These are phyloP conservation scores for Axis porcinus DNA, from an alignment of 2,113 vertebrate genomes.

Conservation along the genomic window DNA sequence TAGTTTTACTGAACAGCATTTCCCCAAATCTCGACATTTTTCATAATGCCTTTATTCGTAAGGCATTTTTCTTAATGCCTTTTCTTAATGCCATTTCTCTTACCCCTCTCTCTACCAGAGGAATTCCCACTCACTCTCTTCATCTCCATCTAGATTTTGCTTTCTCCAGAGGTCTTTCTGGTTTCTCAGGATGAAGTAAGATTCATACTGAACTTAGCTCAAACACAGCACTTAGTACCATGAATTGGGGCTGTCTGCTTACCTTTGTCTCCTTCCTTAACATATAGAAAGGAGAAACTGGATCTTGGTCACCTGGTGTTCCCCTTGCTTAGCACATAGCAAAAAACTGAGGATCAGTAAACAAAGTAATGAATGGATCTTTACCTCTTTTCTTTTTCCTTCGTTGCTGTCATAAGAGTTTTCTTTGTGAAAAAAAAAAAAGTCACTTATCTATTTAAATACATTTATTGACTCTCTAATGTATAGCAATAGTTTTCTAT, in stretches of 20 bases:
- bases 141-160: neutral
- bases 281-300: neutral
- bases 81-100: neutral
- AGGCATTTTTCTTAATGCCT: neutral
- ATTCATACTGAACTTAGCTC: neutral
- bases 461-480: neutral
- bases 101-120: neutral
- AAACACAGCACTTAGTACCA: neutral
- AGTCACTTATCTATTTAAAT: neutral
- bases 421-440: neutral
- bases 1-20: neutral
- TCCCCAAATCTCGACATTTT: neutral
- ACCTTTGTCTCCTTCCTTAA: neutral
- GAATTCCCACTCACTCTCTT: neutral
- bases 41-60: neutral
- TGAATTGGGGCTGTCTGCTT: neutral
- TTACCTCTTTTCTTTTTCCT: neutral
- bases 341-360: neutral
- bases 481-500: neutral
- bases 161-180: neutral
- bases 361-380: neutral
- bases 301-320: neutral
- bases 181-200: neutral
- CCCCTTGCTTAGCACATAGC: neutral
- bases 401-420: neutral